phyloP scores from a whole-genome alignment of 1,140 invertebrate species.

The Myzus persicae region DNA sequence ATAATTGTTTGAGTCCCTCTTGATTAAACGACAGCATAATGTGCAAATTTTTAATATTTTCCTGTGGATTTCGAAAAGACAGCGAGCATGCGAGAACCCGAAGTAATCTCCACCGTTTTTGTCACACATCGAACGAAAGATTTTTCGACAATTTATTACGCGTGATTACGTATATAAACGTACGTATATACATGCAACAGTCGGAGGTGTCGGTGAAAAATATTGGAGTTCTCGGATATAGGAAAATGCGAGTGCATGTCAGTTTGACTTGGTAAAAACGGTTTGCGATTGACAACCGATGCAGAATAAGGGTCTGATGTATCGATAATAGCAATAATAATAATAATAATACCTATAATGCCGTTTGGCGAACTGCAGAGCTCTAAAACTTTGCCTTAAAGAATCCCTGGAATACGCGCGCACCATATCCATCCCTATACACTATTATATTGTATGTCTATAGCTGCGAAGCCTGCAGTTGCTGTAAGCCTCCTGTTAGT shows the following conservation, averaged over 20 bases:
- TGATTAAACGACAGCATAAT: not conserved
- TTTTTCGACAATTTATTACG: not conserved
- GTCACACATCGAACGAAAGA: not conserved
- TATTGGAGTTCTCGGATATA: not conserved
- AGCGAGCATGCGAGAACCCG: not conserved
- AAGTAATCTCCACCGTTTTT: not conserved
- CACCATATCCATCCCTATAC: not conserved
- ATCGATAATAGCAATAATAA: not conserved
- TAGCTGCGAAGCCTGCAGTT: not conserved
- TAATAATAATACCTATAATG: not conserved
- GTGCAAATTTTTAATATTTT: not conserved
- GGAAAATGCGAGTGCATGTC: not conserved
- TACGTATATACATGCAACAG: not conserved
- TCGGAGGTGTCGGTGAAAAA: not conserved
- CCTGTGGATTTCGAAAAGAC: not conserved
- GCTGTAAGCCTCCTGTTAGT: not conserved
- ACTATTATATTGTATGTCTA: not conserved
- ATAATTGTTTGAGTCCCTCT: not conserved
- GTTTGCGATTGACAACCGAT: conserved; percentile 26
- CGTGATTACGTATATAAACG: no score
- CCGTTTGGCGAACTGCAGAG: not conserved
- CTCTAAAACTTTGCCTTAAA: not conserved
- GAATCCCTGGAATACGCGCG: not conserved
- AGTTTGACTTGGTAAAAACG: not conserved
- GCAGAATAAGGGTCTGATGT: not conserved